Base-by-base conservation (phyloP, 2,888 invertebrate genomes). In the Tortrix viridana region DNA sequence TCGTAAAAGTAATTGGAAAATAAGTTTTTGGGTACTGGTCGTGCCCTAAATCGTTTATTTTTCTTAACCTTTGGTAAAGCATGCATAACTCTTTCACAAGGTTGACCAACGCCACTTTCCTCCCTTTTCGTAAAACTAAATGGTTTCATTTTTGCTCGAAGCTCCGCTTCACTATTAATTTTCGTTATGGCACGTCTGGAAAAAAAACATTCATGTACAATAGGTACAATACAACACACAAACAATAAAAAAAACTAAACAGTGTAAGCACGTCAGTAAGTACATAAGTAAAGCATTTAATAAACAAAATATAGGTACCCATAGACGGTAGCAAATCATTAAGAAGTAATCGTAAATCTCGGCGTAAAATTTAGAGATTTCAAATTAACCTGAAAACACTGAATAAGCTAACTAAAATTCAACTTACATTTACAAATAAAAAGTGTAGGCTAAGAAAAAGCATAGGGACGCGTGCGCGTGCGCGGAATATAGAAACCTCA, bases 1-100 rank as follows among this genome's bases (percentile, higher is more conserved):
- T 94, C 94, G 68, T 95, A 95, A 72, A 95, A 93, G 67, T 95
- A 95, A 74, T 95, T 95, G 16, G 95, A 95, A 75, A 95, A 95
- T 20, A 95, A 83, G 80, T 95, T 94, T 75, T 93, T 95, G 0
- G 96, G 95, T 9, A 95, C 93, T 0, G 95, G 95, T 68, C 94
- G 94, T 0, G 95, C 95, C 73, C 87, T 93, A 74, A 96, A 95
- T 47, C 89, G 84, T 71, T 93, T 93, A 67, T 89, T 93, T 85
- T 84, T 92, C 73, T 76, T 92, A 38, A 74, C 72, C 65, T 91
- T 89, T 1, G 90, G 87, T 1, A 87, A 60, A 14, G 75, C 74
- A 26, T 84, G 76, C 3, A 74, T 68, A 0, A 81, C 88, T 58
- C 85, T 74, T n/a, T 90, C 86, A 60, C 91, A 91, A 38, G 83